phyloP scores from a whole-genome alignment of 2,888 invertebrate genomes.

The Eupithecia insigniata region DNA sequence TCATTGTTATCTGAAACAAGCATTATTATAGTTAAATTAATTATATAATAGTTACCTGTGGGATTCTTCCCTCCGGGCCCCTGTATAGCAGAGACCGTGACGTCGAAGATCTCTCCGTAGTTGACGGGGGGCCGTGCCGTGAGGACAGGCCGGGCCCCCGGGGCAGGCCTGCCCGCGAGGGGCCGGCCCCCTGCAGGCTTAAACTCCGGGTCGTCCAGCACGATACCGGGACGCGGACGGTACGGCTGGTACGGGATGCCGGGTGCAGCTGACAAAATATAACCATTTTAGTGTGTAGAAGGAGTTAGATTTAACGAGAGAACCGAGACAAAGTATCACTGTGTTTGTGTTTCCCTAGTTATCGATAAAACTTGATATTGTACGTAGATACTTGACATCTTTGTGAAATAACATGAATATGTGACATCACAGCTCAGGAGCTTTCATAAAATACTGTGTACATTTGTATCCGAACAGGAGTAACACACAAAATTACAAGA shows the following conservation, averaged over 20 bases:
- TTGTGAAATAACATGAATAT: too few species aligned
- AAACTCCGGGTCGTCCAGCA: slow-evolving; percentile 92
- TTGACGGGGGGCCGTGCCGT: background rate
- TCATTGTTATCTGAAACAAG: too few species aligned
- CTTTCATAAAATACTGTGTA: too few species aligned
- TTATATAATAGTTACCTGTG: too few species aligned
- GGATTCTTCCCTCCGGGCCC: slow-evolving; percentile 87
- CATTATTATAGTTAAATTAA: too few species aligned
- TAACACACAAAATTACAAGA: too few species aligned
- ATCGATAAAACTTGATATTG: background rate
- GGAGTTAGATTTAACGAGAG: too few species aligned
- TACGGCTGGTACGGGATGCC: slow-evolving; percentile 85
- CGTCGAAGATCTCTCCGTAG: slow-evolving; percentile 93
- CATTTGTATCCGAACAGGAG: too few species aligned
- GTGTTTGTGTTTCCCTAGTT: background rate
- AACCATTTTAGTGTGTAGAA: too few species aligned
- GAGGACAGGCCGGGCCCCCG: background rate
- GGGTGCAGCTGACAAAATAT: slow-evolving; percentile 51
- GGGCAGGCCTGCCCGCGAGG: background rate
- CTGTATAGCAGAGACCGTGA: slow-evolving; percentile 94
- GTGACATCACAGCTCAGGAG: too few species aligned
- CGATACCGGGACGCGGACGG: slow-evolving; percentile 92
- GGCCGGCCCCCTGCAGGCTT: slow-evolving; percentile 86
- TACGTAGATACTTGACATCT: too few species aligned
- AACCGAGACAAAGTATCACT: too few species aligned